Conservation (phyloP, 1,140 invertebrate genomes). For the Phenacoccus solenopsis region DNA sequence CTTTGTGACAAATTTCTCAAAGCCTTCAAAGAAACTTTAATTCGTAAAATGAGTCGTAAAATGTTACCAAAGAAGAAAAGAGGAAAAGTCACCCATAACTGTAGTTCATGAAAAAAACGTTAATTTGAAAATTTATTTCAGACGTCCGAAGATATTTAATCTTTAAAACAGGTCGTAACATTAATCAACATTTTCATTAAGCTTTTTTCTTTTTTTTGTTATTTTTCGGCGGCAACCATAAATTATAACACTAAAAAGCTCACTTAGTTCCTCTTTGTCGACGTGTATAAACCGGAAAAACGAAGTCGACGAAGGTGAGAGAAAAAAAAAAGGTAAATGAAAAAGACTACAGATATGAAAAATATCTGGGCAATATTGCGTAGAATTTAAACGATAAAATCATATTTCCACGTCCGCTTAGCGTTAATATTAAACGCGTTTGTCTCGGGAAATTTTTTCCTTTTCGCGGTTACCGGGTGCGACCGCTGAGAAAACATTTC, state of each 20-base stretch:
- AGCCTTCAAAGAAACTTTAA: too few species aligned
- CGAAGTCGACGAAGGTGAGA: background rate
- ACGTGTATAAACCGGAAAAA: too few species aligned
- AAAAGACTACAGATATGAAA: background rate
- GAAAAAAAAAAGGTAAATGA: background rate
- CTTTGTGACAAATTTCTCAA: too few species aligned
- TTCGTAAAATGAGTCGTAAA: too few species aligned
- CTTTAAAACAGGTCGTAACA: conserved; percentile 1
- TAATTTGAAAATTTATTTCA: background rate
- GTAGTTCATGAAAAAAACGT: background rate
- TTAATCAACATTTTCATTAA: conserved; percentile 3
- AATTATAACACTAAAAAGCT: background rate
- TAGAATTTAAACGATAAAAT: background rate
- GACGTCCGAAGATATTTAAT: background rate
- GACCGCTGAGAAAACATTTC: background rate
- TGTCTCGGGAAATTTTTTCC: too few species aligned
- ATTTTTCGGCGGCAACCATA: background rate
- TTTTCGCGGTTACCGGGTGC: too few species aligned
- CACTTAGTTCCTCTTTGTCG: background rate
- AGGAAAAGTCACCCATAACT: background rate
- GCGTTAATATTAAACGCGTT: too few species aligned
- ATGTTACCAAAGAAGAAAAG: too few species aligned
- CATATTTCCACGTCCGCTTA: background rate
- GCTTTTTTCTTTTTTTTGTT: background rate
- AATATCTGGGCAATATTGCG: background rate